Conservation (phyloP, 35 echinoderm and acorn worm genomes). For the Hemicentrotus pulcherrimus region DNA sequence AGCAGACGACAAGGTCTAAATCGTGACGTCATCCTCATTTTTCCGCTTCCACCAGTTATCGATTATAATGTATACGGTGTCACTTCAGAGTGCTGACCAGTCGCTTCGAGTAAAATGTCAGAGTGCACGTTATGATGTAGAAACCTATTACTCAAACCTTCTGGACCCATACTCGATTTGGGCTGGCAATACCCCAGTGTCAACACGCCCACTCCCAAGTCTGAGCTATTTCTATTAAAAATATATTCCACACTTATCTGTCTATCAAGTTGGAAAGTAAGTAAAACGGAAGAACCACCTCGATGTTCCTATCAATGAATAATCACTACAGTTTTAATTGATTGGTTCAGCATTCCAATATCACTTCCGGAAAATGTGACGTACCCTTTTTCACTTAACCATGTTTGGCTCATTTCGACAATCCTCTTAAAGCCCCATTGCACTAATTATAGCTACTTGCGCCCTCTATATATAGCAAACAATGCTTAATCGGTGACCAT, state of each 20-base stretch:
- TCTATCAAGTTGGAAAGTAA: background rate
- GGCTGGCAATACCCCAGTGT: background rate
- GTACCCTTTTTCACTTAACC: too few relatives aligned
- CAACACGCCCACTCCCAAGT: background rate
- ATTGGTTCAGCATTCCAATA: too few relatives aligned
- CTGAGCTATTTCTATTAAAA: background rate
- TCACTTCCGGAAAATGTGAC: too few relatives aligned
- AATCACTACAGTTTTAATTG: too few relatives aligned
- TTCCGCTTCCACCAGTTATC: background rate
- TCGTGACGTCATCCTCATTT: slow-evolving; percentile 37
- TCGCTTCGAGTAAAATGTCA: slow-evolving; percentile 17
- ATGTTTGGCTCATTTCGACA: too few relatives aligned
- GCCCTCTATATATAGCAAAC: too few relatives aligned
- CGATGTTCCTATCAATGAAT: background rate
- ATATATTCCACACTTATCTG: background rate
- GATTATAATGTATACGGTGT: background rate
- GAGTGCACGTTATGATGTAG: background rate
- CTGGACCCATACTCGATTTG: background rate
- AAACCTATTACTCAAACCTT: background rate
- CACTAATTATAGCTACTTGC: too few relatives aligned
- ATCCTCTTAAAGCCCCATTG: too few relatives aligned
- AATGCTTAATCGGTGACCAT: too few relatives aligned
- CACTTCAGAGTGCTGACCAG: background rate
- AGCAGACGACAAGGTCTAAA: background rate
- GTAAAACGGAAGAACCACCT: background rate